Evolutionary conservation across 2,113 vertebrate species (phyloP).

Genomic region (Rissa tridactyla): DNA sequence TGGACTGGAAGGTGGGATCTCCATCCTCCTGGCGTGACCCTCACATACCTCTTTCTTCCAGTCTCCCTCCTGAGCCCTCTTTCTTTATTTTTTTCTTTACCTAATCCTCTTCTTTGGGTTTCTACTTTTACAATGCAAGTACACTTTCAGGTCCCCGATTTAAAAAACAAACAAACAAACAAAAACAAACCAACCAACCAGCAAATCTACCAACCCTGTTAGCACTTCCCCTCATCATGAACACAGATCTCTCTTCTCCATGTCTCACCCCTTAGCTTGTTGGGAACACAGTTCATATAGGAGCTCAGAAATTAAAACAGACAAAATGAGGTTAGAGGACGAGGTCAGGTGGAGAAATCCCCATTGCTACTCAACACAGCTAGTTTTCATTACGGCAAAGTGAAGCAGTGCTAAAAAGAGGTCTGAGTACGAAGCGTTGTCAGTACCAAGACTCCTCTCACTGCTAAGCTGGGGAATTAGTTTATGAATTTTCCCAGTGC

Average conservation of each 20-base stretch:
- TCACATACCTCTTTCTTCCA: not conserved
- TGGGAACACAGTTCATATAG: not conserved
- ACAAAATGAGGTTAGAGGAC: not conserved
- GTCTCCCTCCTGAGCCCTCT: not conserved
- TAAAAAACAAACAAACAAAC: not conserved
- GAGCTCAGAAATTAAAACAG: not conserved
- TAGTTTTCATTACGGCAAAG: not conserved
- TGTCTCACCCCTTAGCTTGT: not conserved
- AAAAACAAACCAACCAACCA: not conserved
- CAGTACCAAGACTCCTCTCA: not conserved
- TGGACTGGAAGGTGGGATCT: not conserved
- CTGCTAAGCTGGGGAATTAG: not conserved
- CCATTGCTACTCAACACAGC: not conserved
- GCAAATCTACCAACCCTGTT: not conserved
- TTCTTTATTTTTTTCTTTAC: not conserved
- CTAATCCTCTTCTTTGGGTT: not conserved
- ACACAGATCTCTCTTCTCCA: not conserved
- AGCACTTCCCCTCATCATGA: not conserved
- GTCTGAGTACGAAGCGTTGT: not conserved
- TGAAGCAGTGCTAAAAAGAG: not conserved
- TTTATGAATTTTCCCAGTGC: not conserved
- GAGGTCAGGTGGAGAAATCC: not conserved
- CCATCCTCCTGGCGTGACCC: not conserved
- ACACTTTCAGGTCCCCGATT: not conserved
- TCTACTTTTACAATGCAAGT: not conserved